phyloP scores from a whole-genome alignment of 2,888 invertebrate genomes.

The Pollenia labialis region DNA sequence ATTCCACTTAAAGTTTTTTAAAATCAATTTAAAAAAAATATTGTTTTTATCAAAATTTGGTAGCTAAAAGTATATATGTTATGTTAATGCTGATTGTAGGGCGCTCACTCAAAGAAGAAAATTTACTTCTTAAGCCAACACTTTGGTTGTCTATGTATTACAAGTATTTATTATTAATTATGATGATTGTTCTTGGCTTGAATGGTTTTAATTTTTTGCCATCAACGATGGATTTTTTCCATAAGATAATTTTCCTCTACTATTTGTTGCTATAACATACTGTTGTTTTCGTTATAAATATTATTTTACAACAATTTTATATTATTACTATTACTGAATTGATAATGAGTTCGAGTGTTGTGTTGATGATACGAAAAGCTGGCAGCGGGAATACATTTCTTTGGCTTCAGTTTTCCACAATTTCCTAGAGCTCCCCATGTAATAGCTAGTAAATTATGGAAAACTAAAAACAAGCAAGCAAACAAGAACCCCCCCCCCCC shows the following conservation, averaged over 20 bases:
- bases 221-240: conserved; percentile 52
- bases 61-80: too few species aligned
- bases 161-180: conserved; percentile 71
- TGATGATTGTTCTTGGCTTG: conserved; percentile 70
- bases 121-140: conserved; percentile 32
- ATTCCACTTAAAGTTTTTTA: too few species aligned
- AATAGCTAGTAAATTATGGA: conserved; percentile 20
- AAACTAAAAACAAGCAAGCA: neutral
- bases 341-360: conserved; percentile 70
- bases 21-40: too few species aligned
- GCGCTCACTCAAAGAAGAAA: neutral
- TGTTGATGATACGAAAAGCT: conserved; percentile 54
- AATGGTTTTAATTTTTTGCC: conserved; percentile 62
- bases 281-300: conserved; percentile 17
- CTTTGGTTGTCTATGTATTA: conserved; percentile 35
- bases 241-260: conserved; percentile 28
- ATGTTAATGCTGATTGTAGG: conserved; percentile 19
- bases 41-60: too few species aligned
- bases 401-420: conserved; percentile 4
- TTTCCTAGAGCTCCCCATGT: conserved; percentile 31
- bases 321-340: conserved; percentile 71
- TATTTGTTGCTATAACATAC: neutral
- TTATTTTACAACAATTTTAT: conserved; percentile 63
- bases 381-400: conserved; percentile 51
- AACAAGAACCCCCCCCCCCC: conserved; percentile 11